Base-by-base conservation (phyloP, 2,113 vertebrate species). In the Atherinomorus stipes region DNA sequence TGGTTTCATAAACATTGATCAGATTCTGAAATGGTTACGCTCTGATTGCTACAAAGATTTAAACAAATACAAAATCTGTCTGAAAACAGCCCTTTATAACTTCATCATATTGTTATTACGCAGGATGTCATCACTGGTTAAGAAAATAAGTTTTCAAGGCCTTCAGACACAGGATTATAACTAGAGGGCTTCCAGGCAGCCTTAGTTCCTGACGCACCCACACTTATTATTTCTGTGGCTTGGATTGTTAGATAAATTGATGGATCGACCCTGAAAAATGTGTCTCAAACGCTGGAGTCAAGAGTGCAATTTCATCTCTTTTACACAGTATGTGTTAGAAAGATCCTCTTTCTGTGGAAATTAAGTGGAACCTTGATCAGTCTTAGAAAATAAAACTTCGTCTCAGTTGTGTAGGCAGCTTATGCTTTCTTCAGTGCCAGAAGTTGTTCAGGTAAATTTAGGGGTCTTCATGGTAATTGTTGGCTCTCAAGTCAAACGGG, bases 291-390 rank as follows among this genome's bases (percentile, higher is more conserved):
- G 26, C 45, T 54, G 7, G 7, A 38, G 50, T 63, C 44, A 76
- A 71, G 37, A 75, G 64, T 78, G 7, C 10, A 45, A 15, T 62
- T 77, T 6, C 7, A 22, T 57, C 72, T 38, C 56, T 75, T 81
- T 57, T 5, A 60, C 76, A 61, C 38, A 12, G 38, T n/a, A n/a
- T 64, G 22, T n/a, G 1, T 60, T 58, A 73, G 22, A 71, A 76
- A 62, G 13, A 60, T 61, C 37, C 11, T 47, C 26, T 11, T 15
- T 34, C 25, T 45, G 67, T 51, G 44, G 64, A 65, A 73, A 47
- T 64, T 13, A 69, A 70, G 31, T 62, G 31, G 67, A n/a, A 83
- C 71, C 73, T 78, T 80, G 76, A 73, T 18, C 56, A 71, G 76
- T 50, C 47, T 19, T 52, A 47, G 71, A 65, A 54, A 66, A 70